These are phyloP conservation scores for Thereva nobilitata DNA, from an alignment of 2,888 invertebrate species.

Conservation along the genomic window DNA sequence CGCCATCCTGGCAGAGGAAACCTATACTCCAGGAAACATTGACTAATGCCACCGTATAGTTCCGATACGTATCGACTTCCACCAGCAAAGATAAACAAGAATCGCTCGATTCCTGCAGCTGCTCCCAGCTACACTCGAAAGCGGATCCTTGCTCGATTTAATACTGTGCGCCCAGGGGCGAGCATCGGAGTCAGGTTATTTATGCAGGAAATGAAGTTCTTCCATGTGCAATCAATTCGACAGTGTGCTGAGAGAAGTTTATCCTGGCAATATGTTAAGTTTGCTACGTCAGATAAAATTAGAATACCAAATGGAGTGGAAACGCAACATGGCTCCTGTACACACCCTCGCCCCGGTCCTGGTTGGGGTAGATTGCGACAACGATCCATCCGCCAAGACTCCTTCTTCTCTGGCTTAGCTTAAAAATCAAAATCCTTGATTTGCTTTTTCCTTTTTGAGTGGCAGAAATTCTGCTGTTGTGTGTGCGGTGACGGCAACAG, in stretches of 20 bases:
- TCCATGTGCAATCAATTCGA: constrained; percentile 2
- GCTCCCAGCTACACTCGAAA: too few relatives aligned
- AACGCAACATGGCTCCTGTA: constrained; percentile 3
- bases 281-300: constrained; percentile 23
- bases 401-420: constrained; percentile 5
- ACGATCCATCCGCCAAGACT: constrained; percentile 8
- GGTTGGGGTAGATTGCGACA: background rate
- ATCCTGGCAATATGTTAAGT: constrained; percentile 25
- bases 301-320: constrained; percentile 28
- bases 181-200: constrained; percentile 1
- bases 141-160: constrained; percentile 15
- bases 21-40: too few relatives aligned
- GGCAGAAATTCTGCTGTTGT: too few relatives aligned
- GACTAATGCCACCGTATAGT: too few relatives aligned
- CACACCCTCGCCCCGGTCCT: background rate
- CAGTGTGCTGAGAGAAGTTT: constrained; percentile 16
- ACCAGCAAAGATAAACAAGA: too few relatives aligned
- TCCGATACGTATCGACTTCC: too few relatives aligned
- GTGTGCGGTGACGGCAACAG: too few relatives aligned
- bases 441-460: too few relatives aligned
- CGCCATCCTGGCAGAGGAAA: too few relatives aligned
- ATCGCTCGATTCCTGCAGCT: too few relatives aligned
- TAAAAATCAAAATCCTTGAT: constrained; percentile 20
- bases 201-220: constrained; percentile 31
- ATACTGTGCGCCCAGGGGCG: background rate